Evolutionary conservation across 2,888 invertebrate genomes (phyloP).

Genomic region (Leucophora obtusa): DNA sequence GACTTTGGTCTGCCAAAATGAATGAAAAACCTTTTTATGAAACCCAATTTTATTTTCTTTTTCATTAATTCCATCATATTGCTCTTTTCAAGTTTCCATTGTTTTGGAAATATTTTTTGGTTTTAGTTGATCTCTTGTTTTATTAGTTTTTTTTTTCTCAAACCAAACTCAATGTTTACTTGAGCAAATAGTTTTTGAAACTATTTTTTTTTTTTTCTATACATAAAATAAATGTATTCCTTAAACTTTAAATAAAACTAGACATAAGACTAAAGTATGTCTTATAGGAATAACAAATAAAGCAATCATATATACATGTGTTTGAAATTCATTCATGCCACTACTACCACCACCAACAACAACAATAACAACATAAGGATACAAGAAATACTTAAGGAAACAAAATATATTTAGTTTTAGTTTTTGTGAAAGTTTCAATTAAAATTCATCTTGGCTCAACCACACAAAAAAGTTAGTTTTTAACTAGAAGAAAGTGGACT

Average conservation of each 20-base stretch:
- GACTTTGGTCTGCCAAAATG: too few species aligned
- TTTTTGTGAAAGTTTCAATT: conserved; percentile 52
- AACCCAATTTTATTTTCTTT: too few species aligned
- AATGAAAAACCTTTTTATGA: too few species aligned
- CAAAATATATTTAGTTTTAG: conserved; percentile 40
- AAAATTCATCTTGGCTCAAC: conserved; percentile 52
- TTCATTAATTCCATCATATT: too few species aligned
- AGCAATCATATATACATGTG: not conserved
- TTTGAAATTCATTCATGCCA: not conserved
- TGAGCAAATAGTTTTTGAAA: conserved; percentile 47
- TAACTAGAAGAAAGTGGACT: conserved; percentile 17
- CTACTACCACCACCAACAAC: not conserved
- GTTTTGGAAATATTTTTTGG: not conserved
- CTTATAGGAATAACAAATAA: conserved; percentile 1
- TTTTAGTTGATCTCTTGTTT: not conserved
- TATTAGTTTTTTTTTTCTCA: not conserved
- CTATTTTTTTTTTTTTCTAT: conserved; percentile 2
- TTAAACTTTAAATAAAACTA: not conserved
- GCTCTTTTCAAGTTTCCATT: not conserved
- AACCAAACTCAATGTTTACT: conserved; percentile 45
- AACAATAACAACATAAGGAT: not conserved
- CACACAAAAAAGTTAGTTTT: conserved; percentile 34
- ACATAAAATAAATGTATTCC: not conserved
- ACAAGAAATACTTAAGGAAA: conserved; percentile 6
- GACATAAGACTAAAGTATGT: conserved; percentile 2